Base-by-base conservation (phyloP, 2,797 vertebrate species). In the Hybognathus amarus region DNA sequence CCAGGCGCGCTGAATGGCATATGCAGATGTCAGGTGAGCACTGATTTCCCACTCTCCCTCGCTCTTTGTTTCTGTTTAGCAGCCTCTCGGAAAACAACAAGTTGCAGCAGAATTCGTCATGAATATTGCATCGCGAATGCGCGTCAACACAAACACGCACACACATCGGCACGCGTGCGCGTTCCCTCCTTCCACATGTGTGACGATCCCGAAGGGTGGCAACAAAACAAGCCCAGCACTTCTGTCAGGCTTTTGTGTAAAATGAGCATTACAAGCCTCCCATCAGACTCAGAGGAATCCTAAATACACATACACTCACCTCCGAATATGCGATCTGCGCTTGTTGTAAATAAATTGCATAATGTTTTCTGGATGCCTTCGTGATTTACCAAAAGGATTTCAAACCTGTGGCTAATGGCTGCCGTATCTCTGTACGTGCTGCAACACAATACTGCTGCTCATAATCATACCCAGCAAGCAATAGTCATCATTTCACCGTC, bases 11-110 rank as follows among this genome's bases (percentile, higher is more conserved):
- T 94, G 94, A 95, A 94, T 94, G 94, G 92, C 93, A 93, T 93
- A 94, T 94, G 94, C 94, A 95, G 93, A 95, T 95, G 95, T 94
- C 92, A 94, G 94, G 93, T 95, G 92, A 93, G 91, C 85, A 73
- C 85, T 86, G 61, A 66, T 85, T 59, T 79, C 76, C 56, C 83
- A 20, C 56, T 54, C 75, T 80, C 70, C 66, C 30, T n/a, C 42
- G 30, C 69, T 77, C 81, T 83, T 68, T 89, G 79, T 87, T 86
- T 88, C 88, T 91, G 89, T 92, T 93, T 92, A 91, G 79, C 85
- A 87, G 91, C 67, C 86, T 89, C 91, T 88, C 45, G 12, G 87
- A 91, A 89, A 91, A 88, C 40, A 92, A 91, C 91, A 89, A 93
- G 90, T 91, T 93, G 90, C 91, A 91, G 90, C 88, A 93, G 91